A percentile compares a stretch with the other conserved stretches of the same genome.
Evolutionary conservation across 2,797 vertebrate genomes (phyloP).

Genomic region (Arvicola amphibius): DNA sequence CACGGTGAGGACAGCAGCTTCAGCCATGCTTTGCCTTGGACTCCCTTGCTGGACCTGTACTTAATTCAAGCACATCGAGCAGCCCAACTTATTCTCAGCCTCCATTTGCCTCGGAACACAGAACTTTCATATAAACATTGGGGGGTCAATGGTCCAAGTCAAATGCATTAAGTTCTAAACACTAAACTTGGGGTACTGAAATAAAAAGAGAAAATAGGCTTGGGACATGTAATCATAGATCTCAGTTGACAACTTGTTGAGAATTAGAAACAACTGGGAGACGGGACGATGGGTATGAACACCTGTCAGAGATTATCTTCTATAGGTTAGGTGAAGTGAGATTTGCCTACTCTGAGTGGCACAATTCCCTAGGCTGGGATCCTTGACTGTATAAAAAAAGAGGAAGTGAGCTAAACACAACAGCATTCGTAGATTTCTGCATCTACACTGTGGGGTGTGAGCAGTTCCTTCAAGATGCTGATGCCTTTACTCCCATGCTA

Average conservation of each 20-base stretch:
- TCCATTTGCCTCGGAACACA: not conserved
- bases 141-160: not conserved
- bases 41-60: not conserved
- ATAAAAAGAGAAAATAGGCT: not conserved
- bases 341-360: not conserved
- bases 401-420: not conserved
- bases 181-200: not conserved
- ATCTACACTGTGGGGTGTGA: not conserved
- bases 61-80: not conserved
- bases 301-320: not conserved
- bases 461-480: not conserved
- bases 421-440: no score
- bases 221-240: not conserved
- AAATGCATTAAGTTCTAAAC: constrained; percentile 35
- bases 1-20: not conserved
- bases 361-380: not conserved
- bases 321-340: not conserved
- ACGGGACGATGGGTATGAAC: not conserved
- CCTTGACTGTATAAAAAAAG: no score
- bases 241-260: not conserved
- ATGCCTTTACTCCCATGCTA: no score
- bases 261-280: not conserved
- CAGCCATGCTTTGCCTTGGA: not conserved
- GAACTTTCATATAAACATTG: not conserved
- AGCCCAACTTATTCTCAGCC: not conserved